Base-by-base conservation (phyloP, 2,888 invertebrate genomes). In the Lapara coniferarum region DNA sequence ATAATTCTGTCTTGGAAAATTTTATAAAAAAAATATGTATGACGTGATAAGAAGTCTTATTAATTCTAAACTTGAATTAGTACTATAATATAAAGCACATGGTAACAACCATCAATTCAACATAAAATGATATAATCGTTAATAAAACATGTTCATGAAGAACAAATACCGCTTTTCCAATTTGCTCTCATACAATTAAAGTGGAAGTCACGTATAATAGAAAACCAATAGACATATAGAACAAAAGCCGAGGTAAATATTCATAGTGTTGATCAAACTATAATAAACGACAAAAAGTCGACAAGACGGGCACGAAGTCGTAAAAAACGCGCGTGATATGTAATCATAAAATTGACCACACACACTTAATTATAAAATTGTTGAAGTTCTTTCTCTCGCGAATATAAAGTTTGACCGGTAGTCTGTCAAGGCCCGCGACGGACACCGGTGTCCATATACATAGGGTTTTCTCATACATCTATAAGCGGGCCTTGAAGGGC, bases 311-410 rank as follows among this genome's bases (percentile, higher is more conserved):
- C 63, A 46, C 46, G 19, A 63, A 19, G 49, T 63, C 63, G 49
- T 63, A 63, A 63, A 63, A 57, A 63, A 63, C 46, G 63, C 49
- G 49, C 63, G 63, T 63, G 63, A 63, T 63, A 63, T 25, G 19
- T 46, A 63, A 63, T 63, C 63, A 63, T 63, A 63, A 63, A 63
- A 49, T 49, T 46, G 63, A 63, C 63, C 63, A 63, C 63, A 63
- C 63, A 63, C 63, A 63, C 19, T 63, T 19, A 49, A 63, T 44
- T 44, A 44, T 16, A 57, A 25, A 19, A 56, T 25, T 56, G 51
- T 51, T 0, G 51, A 51, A 51, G 19, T 19, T 8, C 16, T 19
- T 19, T 55, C 10, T 55, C 55, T 3, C 10, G 2, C 10, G 19
- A 10, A 10, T 12, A 12, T 55, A 19, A 55, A 55, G n/a, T n/a